These are phyloP conservation scores for Meleagris gallopavo DNA, from an alignment of 2,113 vertebrate species.

Conservation along the genomic window DNA sequence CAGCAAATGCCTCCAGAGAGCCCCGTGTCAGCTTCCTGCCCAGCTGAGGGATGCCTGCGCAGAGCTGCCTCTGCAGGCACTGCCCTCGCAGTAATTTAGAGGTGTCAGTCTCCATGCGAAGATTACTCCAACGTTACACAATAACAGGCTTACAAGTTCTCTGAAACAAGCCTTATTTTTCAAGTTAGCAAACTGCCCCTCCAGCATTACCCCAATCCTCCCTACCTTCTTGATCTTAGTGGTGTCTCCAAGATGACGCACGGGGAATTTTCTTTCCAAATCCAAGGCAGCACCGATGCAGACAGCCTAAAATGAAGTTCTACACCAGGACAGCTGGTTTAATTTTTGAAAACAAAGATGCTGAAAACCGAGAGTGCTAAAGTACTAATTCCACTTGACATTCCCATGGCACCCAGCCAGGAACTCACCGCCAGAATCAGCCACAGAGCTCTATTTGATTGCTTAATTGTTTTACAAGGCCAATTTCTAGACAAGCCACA, in stretches of 20 bases:
- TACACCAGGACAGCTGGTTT: neutral
- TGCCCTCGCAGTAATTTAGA: constrained; percentile 5
- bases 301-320: neutral
- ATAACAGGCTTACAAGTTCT: neutral
- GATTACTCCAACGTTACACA: neutral
- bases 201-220: neutral
- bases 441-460: constrained; percentile 61
- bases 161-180: neutral
- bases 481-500: constrained; percentile 30
- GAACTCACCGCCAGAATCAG: constrained; percentile 33
- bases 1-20: constrained; percentile 70
- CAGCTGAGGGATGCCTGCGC: constrained; percentile 53
- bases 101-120: neutral
- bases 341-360: constrained; percentile 16
- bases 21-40: constrained; percentile 57
- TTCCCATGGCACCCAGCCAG: constrained; percentile 51
- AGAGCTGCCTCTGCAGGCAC: constrained; percentile 8
- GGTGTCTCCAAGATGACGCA: neutral
- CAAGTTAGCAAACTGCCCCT: neutral
- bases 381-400: constrained; percentile 59
- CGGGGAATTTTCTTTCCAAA: neutral
- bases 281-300: neutral
- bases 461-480: constrained; percentile 66
- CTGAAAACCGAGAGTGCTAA: constrained; percentile 8
- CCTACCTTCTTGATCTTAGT: neutral